A percentile compares a stretch with the other conserved stretches of the same genome.
These are phyloP conservation scores for Zaprionus ornatus DNA, from an alignment of 1,140 invertebrate genomes.

Conservation along the genomic window DNA sequence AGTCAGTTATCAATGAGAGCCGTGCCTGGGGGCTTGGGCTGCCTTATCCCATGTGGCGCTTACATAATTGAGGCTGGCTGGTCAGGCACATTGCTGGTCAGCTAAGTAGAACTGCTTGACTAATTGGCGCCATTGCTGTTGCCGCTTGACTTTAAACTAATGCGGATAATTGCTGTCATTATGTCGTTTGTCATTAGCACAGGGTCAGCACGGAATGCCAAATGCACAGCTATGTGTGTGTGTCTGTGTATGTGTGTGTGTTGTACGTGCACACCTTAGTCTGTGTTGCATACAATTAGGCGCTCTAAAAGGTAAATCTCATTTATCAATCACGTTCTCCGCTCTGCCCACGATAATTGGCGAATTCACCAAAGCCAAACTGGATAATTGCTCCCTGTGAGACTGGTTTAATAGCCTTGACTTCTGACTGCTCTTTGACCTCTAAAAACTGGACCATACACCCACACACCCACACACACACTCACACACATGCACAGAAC, in stretches of 20 bases:
- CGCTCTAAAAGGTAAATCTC: conserved; percentile 60
- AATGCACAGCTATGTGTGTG: conserved; percentile 3
- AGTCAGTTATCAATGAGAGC: conserved; percentile 55
- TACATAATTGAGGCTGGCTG: conserved; percentile 27
- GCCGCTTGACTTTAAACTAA: conserved; percentile 66
- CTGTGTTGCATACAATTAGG: conserved; percentile 64
- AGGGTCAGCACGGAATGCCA: conserved; percentile 22
- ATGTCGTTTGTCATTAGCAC: conserved; percentile 72
- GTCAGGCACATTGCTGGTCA: not conserved
- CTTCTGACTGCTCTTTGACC: conserved; percentile 32
- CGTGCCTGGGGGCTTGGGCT: too few species aligned
- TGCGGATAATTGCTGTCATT: conserved; percentile 74
- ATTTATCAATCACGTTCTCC: conserved; percentile 62
- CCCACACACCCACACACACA: not conserved
- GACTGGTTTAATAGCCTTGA: conserved; percentile 34
- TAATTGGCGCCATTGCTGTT: conserved; percentile 23
- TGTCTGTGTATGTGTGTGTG: not conserved
- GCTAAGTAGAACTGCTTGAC: conserved; percentile 31
- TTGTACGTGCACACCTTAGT: not conserved
- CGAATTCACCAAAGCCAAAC: conserved; percentile 35
- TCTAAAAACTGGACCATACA: conserved; percentile 18
- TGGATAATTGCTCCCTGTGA: conserved; percentile 20
- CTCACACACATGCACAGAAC: not conserved
- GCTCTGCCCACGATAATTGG: conserved; percentile 30
- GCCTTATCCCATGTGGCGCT: conserved; percentile 30